Base-by-base conservation (phyloP, 1,140 invertebrate genomes). In the Drosophila bipectinata region DNA sequence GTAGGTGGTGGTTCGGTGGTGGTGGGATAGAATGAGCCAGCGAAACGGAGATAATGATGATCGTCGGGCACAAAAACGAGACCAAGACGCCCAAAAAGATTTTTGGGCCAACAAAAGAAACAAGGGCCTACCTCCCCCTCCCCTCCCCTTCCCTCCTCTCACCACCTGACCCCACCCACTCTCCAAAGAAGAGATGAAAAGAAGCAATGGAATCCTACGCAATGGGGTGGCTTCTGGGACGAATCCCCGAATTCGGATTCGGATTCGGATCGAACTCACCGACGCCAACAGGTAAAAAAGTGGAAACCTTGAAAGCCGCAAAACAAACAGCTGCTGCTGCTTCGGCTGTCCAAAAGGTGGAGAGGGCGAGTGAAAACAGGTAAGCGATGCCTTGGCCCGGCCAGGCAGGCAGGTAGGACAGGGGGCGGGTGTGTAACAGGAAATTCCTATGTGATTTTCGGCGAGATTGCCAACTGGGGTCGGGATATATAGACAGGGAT, bases 371-470 rank as follows among this genome's bases (percentile, higher is more conserved):
- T 32, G 63, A 71, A 71, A 87, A 85, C 82, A 88, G 82, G 81
- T 85, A 85, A 88, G 71, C 73, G 64, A 68, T 32, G 51, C 18
- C 18, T 18, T 18, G 5, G 32, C 26, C 37, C 45, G 57, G 60
- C 75, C 79, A 87, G 60, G 79, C 79, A 87, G 82, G 82, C 88
- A 87, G 79, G 61, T 72, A 67, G 41, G 8, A 24, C 30, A 59
- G 63, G 64, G 41, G 64, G 62, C 54, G 62, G 75, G 75, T 88
- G 80, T 83, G 81, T 88, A 69, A 77, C 83, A 88, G 84, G 83
- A 88, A 88, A 88, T 88, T 88, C 83, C 84, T 89, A 89, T 88
- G 83, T 88, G 83, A 88, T 87, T 88, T 89, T 83, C 75, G 76
- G 72, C 76, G 76, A 89, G 83, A 88, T 88, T 88, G 49, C 59